phyloP scores from a whole-genome alignment of 2,113 vertebrate genomes.

The Myrmecophaga tridactyla region DNA sequence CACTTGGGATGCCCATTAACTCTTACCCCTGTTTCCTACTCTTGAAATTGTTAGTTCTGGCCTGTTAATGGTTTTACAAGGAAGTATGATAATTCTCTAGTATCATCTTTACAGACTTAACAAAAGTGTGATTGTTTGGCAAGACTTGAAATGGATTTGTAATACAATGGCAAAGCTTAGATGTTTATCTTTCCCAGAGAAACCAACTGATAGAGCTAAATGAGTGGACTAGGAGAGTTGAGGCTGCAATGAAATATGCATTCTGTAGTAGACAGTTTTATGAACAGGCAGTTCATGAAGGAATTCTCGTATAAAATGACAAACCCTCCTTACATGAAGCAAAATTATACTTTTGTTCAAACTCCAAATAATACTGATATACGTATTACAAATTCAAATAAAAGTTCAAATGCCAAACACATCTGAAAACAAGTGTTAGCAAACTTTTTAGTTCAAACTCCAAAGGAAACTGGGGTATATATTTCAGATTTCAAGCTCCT shows the following conservation, averaged over 20 bases:
- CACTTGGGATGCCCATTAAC: neutral
- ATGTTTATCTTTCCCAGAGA: neutral
- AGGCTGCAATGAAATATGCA: neutral
- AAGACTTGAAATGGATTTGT: neutral
- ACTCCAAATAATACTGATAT: neutral
- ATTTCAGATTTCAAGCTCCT: neutral
- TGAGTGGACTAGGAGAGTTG: fast-evolving
- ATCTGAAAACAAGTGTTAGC: neutral
- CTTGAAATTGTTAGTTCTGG: neutral
- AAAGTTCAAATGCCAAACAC: neutral
- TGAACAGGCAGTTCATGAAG: fast-evolving
- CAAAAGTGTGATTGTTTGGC: neutral
- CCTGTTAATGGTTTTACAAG: neutral
- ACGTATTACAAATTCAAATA: neutral
- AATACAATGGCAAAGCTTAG: neutral
- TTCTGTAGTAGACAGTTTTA: neutral
- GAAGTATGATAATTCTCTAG: neutral
- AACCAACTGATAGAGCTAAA: neutral
- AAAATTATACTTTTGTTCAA: neutral
- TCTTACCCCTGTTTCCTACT: too few relatives aligned
- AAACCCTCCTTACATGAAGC: neutral
- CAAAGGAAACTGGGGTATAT: too few relatives aligned
- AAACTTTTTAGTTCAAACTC: neutral
- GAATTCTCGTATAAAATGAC: neutral
- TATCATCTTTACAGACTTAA: neutral